Base-by-base conservation (phyloP, 2,113 vertebrate genomes). In the Pleuronectes platessa region DNA sequence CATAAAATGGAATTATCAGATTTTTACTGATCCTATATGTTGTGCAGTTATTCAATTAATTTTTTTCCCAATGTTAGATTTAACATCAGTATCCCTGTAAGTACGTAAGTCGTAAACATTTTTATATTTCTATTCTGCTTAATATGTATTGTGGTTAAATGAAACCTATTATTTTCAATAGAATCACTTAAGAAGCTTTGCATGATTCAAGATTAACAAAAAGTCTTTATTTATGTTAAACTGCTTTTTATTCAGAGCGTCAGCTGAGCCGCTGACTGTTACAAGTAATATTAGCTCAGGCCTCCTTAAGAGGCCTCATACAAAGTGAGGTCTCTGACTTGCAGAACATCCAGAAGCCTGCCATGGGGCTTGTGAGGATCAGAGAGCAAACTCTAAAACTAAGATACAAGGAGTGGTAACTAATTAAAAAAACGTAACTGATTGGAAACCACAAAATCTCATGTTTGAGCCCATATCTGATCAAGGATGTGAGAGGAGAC, bases 1-100 rank as follows among this genome's bases (percentile, higher is more conserved):
- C 1, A 62, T 68, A 9, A 72, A 59, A 73, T 21, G 24, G 59
- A 24, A 79, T 62, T 61, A 10, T 23, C 62, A 37, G 10, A 26
- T 45, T 61, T 54, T n/a, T 51, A 42, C 60, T 23, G 21, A 75
- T n/a, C 18, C 2, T 60, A 37, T 37, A 40, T 3, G 6, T 3
- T 35, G 20, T 59, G 24, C 14, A 31, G 12, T 24, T 66, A 0
- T 15, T 35, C 49, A 59, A 2, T 31, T 1, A 1, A 5, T 55
- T 42, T 21, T 47, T 61, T n/a, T 2, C 35, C 49, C 37, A 51
- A 67, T 21, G 10, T 61, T 53, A 51, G 4, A 26, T 65, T 73
- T 74, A 24, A 55, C 21, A 35, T 54, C 15, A 27, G 10, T 18
- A 63, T 7, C 24, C 8, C 3, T 0, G 24, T 37, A 23, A 60